Evolutionary conservation across 2,888 invertebrate species (phyloP), one percentile per base, ranked within the genome.

Genomic region (Macropis europaea): DNA sequence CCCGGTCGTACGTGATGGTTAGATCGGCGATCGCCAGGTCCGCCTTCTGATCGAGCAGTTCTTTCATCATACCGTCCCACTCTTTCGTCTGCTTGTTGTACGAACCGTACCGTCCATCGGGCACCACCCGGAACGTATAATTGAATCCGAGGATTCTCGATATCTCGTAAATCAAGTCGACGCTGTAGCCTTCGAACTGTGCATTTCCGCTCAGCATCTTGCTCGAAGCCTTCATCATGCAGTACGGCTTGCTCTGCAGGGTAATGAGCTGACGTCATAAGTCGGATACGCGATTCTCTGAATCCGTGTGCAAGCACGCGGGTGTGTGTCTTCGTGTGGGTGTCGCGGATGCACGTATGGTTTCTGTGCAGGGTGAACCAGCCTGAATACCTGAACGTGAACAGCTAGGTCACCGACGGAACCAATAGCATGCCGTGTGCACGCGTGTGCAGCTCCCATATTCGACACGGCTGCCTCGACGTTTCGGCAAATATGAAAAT

Each of bases 1-100:
- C 98, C 87, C 99, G 93, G 89, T 97, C 97, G 90, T 97, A 98
- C 22, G 98, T 99, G 82, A 99, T 99, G 28, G 99, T 99, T 61
- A 99, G 93, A 91, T 99, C 98, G 7, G 98, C 99, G 50, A 99
- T 97, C 0, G 98, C 99, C 78, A 99, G 92, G 90, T 99, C 98
- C 9, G 98, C 98, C 86, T 96, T 95, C 90, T 96, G 96, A 89
- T 97, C 96, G 78, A 97, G 91, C 62, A 97, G 91, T 88, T 97
- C 97, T 84, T 95, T 93, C 86, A 97, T 96, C 95, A 97, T 97
- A 60, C 97, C 97, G 88, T 97, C 96, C 97, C 97, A 97, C 91
- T 96, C 96, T 87, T 95, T 95, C 40, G 95, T 95, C 88, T 95
- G 94, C 77, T 95, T 92, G 89, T 96, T 96, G 78, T 93, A 92